A percentile compares a stretch with the other conserved stretches of the same genome.
These are phyloP conservation scores for Sciurus carolinensis DNA, from an alignment of 2,797 vertebrate species.

Conservation along the genomic window DNA sequence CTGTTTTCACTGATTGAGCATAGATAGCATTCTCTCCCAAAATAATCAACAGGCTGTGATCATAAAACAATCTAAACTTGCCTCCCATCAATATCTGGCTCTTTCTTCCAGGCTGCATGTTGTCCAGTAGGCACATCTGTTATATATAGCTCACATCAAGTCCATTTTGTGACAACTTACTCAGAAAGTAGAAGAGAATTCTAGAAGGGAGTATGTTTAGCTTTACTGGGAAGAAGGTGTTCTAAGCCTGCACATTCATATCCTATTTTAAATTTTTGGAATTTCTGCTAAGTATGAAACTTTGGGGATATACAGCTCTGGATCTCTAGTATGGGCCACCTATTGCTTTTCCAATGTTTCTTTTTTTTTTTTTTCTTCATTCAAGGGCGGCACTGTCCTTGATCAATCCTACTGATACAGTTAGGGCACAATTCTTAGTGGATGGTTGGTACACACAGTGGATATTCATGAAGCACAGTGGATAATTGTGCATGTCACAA, in stretches of 20 bases:
- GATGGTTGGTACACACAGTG: background rate
- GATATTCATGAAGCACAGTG: background rate
- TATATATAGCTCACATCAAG: background rate
- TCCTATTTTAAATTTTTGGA: background rate
- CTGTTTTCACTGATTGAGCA: background rate
- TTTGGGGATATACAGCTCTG: background rate
- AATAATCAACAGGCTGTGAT: background rate
- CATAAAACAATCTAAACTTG: background rate
- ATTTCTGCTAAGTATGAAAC: background rate
- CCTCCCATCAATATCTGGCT: background rate
- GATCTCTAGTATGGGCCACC: background rate
- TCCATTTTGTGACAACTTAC: background rate
- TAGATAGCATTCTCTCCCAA: background rate
- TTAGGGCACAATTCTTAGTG: accelerated
- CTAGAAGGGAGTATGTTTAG: background rate
- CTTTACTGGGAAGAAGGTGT: background rate
- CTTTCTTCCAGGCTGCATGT: background rate
- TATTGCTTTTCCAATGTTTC: background rate
- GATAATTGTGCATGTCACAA: accelerated
- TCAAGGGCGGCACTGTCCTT: background rate
- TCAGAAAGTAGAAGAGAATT: background rate
- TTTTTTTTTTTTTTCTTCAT: background rate
- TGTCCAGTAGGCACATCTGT: background rate
- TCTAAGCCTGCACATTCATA: background rate
- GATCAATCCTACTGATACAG: no score